phyloP scores from a whole-genome alignment of 1,140 invertebrate genomes.

The Drosophila burlai region DNA sequence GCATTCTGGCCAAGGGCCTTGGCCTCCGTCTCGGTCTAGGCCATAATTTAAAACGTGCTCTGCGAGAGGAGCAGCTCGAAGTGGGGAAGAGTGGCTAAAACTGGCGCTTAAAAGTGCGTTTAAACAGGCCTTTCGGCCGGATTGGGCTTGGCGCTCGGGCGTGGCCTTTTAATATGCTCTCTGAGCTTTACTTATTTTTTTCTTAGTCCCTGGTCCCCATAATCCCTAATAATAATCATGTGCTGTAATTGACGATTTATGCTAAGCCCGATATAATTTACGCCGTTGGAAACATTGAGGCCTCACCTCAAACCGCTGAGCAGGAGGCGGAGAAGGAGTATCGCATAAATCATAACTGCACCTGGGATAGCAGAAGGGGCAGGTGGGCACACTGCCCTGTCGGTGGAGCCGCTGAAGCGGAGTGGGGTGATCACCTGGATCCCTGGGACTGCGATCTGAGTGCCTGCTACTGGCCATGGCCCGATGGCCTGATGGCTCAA shows the following conservation, averaged over 20 bases:
- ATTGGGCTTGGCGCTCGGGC: constrained; percentile 77
- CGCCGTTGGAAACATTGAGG: constrained; percentile 72
- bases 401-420: background rate
- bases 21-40: constrained; percentile 37
- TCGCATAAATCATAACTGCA: constrained; percentile 80
- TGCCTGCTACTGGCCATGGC: constrained; percentile 59
- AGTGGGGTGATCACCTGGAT: constrained; percentile 23
- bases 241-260: constrained; percentile 82
- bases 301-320: constrained; percentile 54
- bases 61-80: constrained; percentile 19
- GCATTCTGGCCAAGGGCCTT: constrained; percentile 8
- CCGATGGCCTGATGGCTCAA: constrained; percentile 35
- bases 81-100: constrained; percentile 51
- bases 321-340: constrained; percentile 27
- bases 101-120: constrained; percentile 75
- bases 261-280: constrained; percentile 82
- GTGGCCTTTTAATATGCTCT: constrained; percentile 52
- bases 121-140: constrained; percentile 66
- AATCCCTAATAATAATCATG: constrained; percentile 82
- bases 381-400: constrained; percentile 1
- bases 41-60: constrained; percentile 62
- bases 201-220: constrained; percentile 43
- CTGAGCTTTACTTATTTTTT: constrained; percentile 11
- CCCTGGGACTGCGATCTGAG: constrained; percentile 16
- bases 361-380: constrained; percentile 54